phyloP scores from a whole-genome alignment of 2,113 vertebrate genomes.

The Morone saxatilis region DNA sequence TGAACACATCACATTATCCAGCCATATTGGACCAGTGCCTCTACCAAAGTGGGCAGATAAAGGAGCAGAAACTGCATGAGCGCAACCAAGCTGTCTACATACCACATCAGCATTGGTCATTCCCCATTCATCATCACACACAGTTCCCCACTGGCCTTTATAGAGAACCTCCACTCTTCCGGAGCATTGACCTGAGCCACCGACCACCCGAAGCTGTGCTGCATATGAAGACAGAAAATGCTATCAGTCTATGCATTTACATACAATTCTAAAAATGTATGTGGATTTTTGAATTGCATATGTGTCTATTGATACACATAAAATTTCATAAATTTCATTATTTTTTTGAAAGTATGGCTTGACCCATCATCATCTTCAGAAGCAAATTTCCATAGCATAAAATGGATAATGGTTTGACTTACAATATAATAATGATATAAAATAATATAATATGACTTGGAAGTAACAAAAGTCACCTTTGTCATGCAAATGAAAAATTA shows the following conservation, averaged over 20 bases:
- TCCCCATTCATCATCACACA: constrained; percentile 76
- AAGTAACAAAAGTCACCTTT: neutral
- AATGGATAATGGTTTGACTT: neutral
- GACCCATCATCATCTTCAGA: neutral
- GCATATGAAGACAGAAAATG: constrained; percentile 23
- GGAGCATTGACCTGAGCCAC: constrained; percentile 58
- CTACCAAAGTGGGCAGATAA: constrained; percentile 64
- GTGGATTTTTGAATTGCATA: neutral
- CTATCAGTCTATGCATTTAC: neutral
- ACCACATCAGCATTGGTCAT: constrained; percentile 59
- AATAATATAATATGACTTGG: neutral
- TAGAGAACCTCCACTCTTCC: constrained; percentile 71
- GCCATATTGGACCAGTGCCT: constrained; percentile 75
- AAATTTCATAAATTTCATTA: neutral
- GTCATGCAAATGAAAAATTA: neutral
- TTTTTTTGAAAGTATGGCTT: neutral
- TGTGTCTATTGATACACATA: neutral
- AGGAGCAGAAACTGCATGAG: constrained; percentile 68
- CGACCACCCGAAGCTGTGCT: constrained; percentile 55
- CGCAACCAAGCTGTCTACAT: constrained; percentile 71
- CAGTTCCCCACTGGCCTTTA: constrained; percentile 75
- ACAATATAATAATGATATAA: neutral
- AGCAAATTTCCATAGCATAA: neutral
- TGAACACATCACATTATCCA: constrained; percentile 75
- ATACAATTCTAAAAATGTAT: neutral